phyloP scores from a whole-genome alignment of 2,888 invertebrate species.

The Oscheius myriophilus region DNA sequence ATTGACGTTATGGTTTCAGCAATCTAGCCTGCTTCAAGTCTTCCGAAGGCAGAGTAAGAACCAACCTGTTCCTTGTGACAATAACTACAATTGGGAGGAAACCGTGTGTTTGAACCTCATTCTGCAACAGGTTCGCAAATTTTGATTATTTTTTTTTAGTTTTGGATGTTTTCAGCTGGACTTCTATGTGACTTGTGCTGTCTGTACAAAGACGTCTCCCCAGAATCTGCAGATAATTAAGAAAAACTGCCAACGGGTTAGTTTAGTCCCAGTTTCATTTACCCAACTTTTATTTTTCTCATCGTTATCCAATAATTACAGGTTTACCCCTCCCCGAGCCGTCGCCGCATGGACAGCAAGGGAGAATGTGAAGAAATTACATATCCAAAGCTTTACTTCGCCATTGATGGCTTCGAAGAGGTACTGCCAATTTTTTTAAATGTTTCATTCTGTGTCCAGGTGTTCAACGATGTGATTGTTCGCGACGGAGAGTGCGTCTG shows the following conservation, averaged over 20 bases:
- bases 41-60: constrained; percentile 96
- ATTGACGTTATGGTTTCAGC: constrained; percentile 21
- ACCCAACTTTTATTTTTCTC: background rate
- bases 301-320: constrained; percentile 14
- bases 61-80: constrained; percentile 88
- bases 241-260: constrained; percentile 81
- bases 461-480: constrained; percentile 95
- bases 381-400: constrained; percentile 98
- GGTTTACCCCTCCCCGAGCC: constrained; percentile 96
- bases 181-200: constrained; percentile 94
- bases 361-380: constrained; percentile 98
- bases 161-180: constrained; percentile 80
- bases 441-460: constrained; percentile 73
- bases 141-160: too few species aligned
- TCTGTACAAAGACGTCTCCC: constrained; percentile 95
- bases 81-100: constrained; percentile 98
- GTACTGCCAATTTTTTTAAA: constrained; percentile 73
- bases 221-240: constrained; percentile 94
- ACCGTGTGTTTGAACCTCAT: constrained; percentile 95
- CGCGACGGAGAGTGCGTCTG: constrained; percentile 98
- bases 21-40: constrained; percentile 81
- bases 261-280: constrained; percentile 9
- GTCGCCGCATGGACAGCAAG: constrained; percentile 91
- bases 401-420: constrained; percentile 99
- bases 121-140: constrained; percentile 91